A percentile compares a stretch with the other conserved stretches of the same genome.
Conservation (phyloP, 2,888 invertebrate genomes). For the Drosophila greeni region DNA sequence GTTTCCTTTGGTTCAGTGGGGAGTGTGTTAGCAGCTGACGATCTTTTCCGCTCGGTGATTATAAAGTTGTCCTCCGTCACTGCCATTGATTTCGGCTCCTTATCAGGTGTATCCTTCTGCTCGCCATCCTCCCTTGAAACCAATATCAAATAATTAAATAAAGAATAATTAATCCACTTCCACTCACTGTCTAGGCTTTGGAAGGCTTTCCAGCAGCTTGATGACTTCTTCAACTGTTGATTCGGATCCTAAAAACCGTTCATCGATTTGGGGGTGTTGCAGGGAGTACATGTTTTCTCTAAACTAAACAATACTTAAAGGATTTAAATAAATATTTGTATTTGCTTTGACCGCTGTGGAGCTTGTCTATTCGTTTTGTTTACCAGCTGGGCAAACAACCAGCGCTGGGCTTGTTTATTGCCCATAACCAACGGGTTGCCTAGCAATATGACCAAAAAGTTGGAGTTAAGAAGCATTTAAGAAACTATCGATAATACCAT, state of each 20-base stretch:
- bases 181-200: constrained; percentile 45
- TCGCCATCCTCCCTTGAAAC: constrained; percentile 27
- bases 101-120: background rate
- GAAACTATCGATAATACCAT: constrained; percentile 13
- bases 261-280: constrained; percentile 59
- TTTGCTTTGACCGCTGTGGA: constrained; percentile 29
- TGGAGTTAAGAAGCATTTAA: background rate
- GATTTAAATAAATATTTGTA: constrained; percentile 16
- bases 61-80: constrained; percentile 79
- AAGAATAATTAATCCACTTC: accelerated
- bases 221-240: constrained; percentile 60
- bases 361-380: constrained; percentile 4
- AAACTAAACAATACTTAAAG: constrained; percentile 6
- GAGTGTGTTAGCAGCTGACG: background rate
- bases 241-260: constrained; percentile 45
- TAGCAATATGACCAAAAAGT: constrained; percentile 9
- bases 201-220: constrained; percentile 39
- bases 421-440: constrained; percentile 25
- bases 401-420: constrained; percentile 13
- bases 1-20: background rate
- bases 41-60: constrained; percentile 82
- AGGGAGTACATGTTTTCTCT: constrained; percentile 49
- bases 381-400: constrained; percentile 15
- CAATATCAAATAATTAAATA: background rate
- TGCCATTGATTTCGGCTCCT: constrained; percentile 67